Evolutionary conservation across 1,140 invertebrate species (phyloP), one percentile per base, ranked within the genome.

Genomic region (Drosophila leontia): DNA sequence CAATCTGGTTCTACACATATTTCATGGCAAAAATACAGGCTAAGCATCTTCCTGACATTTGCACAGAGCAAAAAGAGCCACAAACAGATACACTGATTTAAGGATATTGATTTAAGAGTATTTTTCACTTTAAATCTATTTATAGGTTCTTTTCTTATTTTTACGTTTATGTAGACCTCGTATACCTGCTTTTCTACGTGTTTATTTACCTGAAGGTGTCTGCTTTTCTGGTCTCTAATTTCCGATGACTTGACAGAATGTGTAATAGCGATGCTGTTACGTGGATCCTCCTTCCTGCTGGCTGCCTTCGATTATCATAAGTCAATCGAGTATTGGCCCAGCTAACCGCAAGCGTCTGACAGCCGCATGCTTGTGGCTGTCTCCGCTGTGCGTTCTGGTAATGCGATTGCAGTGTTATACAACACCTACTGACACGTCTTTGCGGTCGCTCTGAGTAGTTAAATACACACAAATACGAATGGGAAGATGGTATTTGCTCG

Each of bases 301-400:
- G 23, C 57, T 23, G 50, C 65, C 75, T 76, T 44, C 55, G 60
- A 72, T 77, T 84, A 74, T 75, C 63, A 81, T 53, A 76, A 78
- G 82, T 77, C 76, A 85, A 79, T 82, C 64, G 58, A 11, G 44
- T 57, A 50, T 70, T 55, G 29, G 57, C 72, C 45, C 56, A 69
- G 50, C 70, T 37, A 74, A 87, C 83, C 83, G 57, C 81, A 77
- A 61, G 8, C 39, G 56, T 58, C 45, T 77, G 63, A 68, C 61
- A 68, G 58, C 65, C 69, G 68, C 76, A 88, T 83, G 60, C 63
- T 77, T 87, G 84, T 83, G 80, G 84, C 59, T 69, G 60, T 61
- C 55, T 17, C 41, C 29, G 48, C 58, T 56, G 37, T 19, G 44
- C 45, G 57, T 61, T 64, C 57, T 65, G 61, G 53, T 62, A 71